Base-by-base conservation (phyloP, 2,113 vertebrate genomes). In the Bucco capensis region DNA sequence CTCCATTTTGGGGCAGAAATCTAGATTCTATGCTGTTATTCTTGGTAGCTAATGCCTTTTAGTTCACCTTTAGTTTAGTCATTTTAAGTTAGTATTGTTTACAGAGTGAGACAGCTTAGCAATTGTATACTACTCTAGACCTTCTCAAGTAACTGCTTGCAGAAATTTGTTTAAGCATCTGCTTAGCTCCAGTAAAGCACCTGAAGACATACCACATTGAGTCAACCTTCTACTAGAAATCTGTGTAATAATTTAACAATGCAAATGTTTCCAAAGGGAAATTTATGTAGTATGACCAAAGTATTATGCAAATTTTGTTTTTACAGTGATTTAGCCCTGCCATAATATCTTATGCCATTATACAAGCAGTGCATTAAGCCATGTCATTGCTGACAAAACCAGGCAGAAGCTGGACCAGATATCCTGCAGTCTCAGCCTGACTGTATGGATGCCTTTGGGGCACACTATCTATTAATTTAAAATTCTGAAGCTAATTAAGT, bases 401-500 rank as follows among this genome's bases (percentile, higher is more conserved):
- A 97, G 86, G 69, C 70, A 81, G 86, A 72, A 94, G 80, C 74
- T 79, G 83, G 71, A 89, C 79, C 92, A 89, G 67, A 72, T 49
- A 93, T 86, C 93, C 93, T 96, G 86, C 88, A 96, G 89, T 89
- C 92, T 96, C 91, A 91, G 93, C 86, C 89, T 95, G 86, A 96
- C 96, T 71, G 92, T 96, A 96, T 95, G 83, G 96, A 81, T 95
- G 95, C 93, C 96, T 97, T 95, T 84, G 92, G 95, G 97, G 92
- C 91, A 96, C 35, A 65, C 93, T 91, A 96, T 93, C 96, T 97
- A 98, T 97, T 98, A 97, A 97, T 96, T 97, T 95, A 96, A 97
- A 97, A 97, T 96, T 95, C 95, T 83, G 87, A 97, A 97, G 96
- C 97, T 97, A 97, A 97, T 98, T 97, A 97, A 95, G 92, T 96